Conservation (phyloP, 2,113 vertebrate genomes). For the Cheilinus undulatus region DNA sequence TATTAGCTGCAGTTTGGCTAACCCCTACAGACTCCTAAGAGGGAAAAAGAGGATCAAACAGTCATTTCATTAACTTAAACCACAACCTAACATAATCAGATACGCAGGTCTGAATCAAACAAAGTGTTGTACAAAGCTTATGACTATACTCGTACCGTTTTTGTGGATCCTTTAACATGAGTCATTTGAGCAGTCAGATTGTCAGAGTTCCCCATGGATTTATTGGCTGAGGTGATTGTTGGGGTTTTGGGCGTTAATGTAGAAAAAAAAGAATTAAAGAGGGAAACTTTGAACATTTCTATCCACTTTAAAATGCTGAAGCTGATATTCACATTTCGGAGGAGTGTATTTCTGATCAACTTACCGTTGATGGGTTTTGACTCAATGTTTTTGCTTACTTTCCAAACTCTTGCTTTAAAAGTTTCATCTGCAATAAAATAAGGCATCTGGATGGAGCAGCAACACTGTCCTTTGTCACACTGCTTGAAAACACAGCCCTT, state of each 20-base stretch:
- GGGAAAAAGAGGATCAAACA: background rate
- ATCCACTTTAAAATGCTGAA: no score
- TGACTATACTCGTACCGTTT: conserved; percentile 41
- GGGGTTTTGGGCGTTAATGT: conserved; percentile 77
- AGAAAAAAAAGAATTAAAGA: background rate
- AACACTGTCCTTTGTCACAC: conserved; percentile 13
- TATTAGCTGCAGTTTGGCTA: accelerated
- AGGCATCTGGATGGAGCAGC: background rate
- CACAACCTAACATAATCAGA: background rate
- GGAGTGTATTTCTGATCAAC: conserved; percentile 42
- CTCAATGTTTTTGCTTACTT: background rate
- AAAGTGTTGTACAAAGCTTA: background rate
- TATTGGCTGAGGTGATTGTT: conserved; percentile 25
- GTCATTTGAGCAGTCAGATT: background rate
- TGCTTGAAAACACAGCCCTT: background rate
- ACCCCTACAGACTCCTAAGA: accelerated
- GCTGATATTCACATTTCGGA: no score
- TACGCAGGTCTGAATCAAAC: background rate
- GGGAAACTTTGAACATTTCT: no score
- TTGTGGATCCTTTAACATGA: conserved; percentile 39
- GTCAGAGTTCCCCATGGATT: conserved; percentile 29
- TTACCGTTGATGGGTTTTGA: conserved; percentile 48
- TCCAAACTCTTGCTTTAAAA: conserved; percentile 14
- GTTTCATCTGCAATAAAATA: accelerated
- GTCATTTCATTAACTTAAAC: no score